Evolutionary conservation across 2,797 vertebrate genomes (phyloP).

Genomic region (Halcyon badia): DNA sequence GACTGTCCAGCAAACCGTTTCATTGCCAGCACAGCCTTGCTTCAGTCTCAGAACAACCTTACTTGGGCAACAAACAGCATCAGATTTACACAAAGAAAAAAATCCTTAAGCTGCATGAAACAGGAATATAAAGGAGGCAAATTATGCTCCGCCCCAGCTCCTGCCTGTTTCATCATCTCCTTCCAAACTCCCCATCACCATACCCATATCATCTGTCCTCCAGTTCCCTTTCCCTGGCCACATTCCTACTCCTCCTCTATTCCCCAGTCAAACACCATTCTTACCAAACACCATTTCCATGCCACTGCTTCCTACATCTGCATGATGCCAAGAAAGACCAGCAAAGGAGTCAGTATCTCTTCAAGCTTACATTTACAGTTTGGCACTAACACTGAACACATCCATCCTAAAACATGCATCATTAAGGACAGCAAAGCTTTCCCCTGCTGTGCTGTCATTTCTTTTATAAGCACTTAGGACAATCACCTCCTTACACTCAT

Average conservation of each 20-base stretch:
- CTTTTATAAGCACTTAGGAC: background rate
- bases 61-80: background rate
- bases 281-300: background rate
- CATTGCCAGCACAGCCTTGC: background rate
- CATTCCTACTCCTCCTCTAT: background rate
- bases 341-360: background rate
- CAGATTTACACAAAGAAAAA: background rate
- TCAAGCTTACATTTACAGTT: background rate
- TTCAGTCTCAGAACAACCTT: background rate
- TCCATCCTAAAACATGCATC: background rate
- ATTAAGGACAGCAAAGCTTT: background rate
- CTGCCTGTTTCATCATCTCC: background rate
- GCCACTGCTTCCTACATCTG: background rate
- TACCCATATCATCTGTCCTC: background rate
- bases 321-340: background rate
- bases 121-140: background rate
- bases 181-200: rapidly evolving
- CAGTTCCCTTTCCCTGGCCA: background rate
- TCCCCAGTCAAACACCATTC: background rate
- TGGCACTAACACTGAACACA: background rate
- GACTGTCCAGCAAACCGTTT: rapidly evolving
- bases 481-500: rapidly evolving
- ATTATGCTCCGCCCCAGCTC: background rate
- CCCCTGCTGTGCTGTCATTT: background rate
- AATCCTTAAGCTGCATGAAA: background rate